Base-by-base conservation (phyloP, 2,113 vertebrate species). In the Clarias macrocephalus region DNA sequence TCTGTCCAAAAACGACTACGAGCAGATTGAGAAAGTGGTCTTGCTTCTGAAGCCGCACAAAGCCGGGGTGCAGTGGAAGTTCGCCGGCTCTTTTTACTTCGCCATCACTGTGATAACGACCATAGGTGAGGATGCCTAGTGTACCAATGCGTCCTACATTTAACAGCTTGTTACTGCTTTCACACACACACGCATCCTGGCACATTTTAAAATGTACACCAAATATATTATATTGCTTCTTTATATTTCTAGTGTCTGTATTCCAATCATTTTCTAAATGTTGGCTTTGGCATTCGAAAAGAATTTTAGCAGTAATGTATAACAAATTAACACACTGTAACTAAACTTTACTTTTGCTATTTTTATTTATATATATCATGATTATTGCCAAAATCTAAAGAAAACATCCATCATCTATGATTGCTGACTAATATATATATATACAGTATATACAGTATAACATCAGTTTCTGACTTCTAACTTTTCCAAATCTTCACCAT, bases 101-200 rank as follows among this genome's bases (percentile, higher is more conserved):
- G 97, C 97, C 95, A 98, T 99, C 96, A 99, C 98, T 93, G 98
- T 99, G 95, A 99, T 99, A 92, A 99, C 98, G 54, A 99, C 98
- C 1, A 99, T 99, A 94, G 98, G 98, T 99, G 95, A 93, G 62
- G 25, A n/a, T 54, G 66, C 33, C 37, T 76, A 30, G 18, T 70
- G 12, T 57, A 33, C 19, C 30, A 10, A 9, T 65, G 5, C 13
- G 12, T 42, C 7, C 52, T 7, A 16, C 10, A 33, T 80, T 60
- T 30, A 10, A 80, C 56, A 42, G 42, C 4, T 42, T 48, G 8
- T 30, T 33, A 70, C 13, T 18, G 66, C 66, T 33, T 33, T 18
- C 4, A 33, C 28, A 70, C 15, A 70, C 28, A 30, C 65, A 16
- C 65, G 23, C 37, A 25, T 23, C 10, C 25, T 66, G 63, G 63